Percentiles rank a stretch among this genome's conserved stretches.
Conservation (phyloP, 2,113 vertebrate genomes). For the Tupaia chinensis region DNA sequence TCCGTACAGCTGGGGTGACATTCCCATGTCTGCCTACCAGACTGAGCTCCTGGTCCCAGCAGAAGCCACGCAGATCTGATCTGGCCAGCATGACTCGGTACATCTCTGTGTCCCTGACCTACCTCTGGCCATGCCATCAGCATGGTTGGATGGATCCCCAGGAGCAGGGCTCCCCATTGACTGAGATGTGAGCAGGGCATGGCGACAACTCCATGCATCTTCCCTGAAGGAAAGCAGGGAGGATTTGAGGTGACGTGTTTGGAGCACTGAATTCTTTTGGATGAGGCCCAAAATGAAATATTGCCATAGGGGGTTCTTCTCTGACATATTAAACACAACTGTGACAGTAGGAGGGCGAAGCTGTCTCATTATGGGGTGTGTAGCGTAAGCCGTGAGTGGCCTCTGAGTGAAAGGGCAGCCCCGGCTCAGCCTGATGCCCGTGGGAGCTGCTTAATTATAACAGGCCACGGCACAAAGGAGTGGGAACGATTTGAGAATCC, state of each 20-base stretch:
- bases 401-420: slow-evolving; percentile 78
- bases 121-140: not conserved
- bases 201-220: not conserved
- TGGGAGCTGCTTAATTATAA: slow-evolving; percentile 79
- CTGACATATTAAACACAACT: slow-evolving; percentile 82
- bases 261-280: slow-evolving; percentile 44
- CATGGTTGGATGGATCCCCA: not conserved
- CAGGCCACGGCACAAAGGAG: slow-evolving; percentile 65
- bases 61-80: not conserved
- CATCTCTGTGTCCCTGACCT: not conserved
- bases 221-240: not conserved
- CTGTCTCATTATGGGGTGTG: slow-evolving; percentile 80
- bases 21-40: not conserved
- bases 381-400: slow-evolving; percentile 75
- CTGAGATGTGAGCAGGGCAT: not conserved
- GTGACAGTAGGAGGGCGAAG: slow-evolving; percentile 78
- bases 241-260: not conserved
- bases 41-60: not conserved
- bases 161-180: not conserved
- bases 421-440: slow-evolving; percentile 72
- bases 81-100: not conserved
- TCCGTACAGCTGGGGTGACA: not conserved
- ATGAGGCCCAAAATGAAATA: slow-evolving; percentile 20
- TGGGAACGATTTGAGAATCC: slow-evolving; percentile 52
- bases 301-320: slow-evolving; percentile 71